Conservation (phyloP, 2,797 vertebrate genomes). For the Enteromius radiatus region DNA sequence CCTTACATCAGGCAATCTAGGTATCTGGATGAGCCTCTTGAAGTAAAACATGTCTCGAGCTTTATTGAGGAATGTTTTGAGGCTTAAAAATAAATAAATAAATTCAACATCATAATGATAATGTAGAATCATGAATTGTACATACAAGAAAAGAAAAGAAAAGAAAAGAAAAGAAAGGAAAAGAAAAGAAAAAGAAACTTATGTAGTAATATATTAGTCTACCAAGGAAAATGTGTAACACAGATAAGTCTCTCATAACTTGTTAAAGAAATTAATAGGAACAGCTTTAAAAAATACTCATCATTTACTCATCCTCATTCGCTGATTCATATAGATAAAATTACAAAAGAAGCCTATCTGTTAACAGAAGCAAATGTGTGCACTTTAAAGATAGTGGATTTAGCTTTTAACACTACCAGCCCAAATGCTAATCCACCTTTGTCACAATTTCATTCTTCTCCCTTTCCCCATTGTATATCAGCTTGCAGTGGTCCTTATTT, state of each 20-base stretch:
- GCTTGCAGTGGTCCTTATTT: too few relatives aligned
- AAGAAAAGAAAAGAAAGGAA: too few relatives aligned
- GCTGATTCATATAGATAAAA: neutral
- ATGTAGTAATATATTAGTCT: neutral
- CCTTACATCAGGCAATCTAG: constrained; percentile 91
- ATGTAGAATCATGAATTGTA: neutral
- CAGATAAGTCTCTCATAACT: neutral
- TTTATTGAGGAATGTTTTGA: constrained; percentile 93
- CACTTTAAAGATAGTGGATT: neutral
- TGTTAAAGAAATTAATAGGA: too few relatives aligned
- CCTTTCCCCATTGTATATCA: too few relatives aligned
- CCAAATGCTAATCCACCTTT: too few relatives aligned
- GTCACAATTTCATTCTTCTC: too few relatives aligned
- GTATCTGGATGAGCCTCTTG: constrained; percentile 98
- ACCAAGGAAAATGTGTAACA: neutral
- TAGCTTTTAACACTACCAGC: neutral
- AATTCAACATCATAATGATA: constrained; percentile 6
- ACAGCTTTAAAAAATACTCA: too few relatives aligned
- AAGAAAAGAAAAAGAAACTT: too few relatives aligned
- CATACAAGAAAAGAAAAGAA: neutral
- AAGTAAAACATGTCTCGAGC: constrained; percentile 96
- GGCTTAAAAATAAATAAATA: constrained; percentile 74
- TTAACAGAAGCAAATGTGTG: neutral
- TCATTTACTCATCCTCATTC: too few relatives aligned
- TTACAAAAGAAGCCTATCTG: neutral